Conservation (phyloP, 2,113 vertebrate species). For the Brachyistius frenatus region DNA sequence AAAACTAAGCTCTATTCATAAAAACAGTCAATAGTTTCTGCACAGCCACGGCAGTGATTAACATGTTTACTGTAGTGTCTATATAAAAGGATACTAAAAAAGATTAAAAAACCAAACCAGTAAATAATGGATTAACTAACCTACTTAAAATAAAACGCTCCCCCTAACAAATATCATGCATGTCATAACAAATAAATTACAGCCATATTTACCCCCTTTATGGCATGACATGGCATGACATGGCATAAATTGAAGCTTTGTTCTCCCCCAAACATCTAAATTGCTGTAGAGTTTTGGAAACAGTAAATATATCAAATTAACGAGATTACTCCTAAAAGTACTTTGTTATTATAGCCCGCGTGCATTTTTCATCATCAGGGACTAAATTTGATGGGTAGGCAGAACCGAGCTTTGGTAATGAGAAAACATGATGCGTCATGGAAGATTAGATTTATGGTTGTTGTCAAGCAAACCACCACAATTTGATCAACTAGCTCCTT, state of each 20-base stretch:
- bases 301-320: background rate
- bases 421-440: background rate
- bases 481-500: background rate
- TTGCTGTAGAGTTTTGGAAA: background rate
- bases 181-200: too few species aligned
- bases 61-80: constrained; percentile 1
- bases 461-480: background rate
- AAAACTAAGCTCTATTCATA: constrained; percentile 4
- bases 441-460: background rate
- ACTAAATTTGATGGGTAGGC: background rate
- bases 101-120: background rate
- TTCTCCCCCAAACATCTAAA: background rate
- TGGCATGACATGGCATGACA: background rate
- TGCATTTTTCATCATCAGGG: background rate
- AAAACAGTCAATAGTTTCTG: background rate
- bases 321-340: background rate
- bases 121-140: background rate
- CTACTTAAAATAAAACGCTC: background rate
- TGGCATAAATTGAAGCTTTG: constrained; percentile 3
- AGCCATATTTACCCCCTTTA: too few species aligned
- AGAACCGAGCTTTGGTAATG: background rate
- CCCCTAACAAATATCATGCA: too few species aligned
- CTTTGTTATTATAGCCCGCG: background rate
- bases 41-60: background rate
- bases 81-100: background rate